Conservation (phyloP, 2,797 vertebrate genomes). For the Coluber constrictor region DNA sequence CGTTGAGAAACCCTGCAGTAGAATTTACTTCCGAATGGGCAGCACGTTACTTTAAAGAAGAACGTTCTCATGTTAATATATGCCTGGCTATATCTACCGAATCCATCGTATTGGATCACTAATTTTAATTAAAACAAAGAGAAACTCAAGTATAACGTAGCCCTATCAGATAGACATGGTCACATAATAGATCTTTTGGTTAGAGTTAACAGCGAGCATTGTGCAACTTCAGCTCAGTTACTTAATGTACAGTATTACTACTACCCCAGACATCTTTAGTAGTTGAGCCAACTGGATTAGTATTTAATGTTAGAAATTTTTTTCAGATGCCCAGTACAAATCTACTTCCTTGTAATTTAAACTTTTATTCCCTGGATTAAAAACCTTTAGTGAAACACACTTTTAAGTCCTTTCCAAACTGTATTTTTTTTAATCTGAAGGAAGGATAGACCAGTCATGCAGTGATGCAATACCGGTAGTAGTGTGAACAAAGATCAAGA, state of each 20-base stretch:
- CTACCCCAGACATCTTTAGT: not conserved
- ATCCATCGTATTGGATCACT: not conserved
- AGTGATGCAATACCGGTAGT: not conserved
- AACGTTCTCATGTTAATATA: not conserved
- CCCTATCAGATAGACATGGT: not conserved
- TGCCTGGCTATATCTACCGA: not conserved
- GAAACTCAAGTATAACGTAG: not conserved
- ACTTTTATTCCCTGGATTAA: not conserved
- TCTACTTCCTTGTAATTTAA: not conserved
- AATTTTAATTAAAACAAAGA: not conserved
- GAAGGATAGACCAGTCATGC: not conserved
- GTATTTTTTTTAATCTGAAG: not conserved
- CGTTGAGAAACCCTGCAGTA: not conserved
- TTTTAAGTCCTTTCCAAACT: not conserved
- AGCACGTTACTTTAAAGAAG: not conserved
- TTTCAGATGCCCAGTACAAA: not conserved
- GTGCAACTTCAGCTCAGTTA: not conserved
- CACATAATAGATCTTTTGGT: not conserved
- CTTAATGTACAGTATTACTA: not conserved
- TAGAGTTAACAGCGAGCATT: not conserved
- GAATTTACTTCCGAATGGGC: not conserved
- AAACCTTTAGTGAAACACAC: not conserved
- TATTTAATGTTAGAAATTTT: not conserved
- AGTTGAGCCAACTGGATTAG: not conserved
- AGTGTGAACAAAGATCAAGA: not conserved